Conservation (phyloP, 2,888 invertebrate species). For the Athetis lepigone region DNA sequence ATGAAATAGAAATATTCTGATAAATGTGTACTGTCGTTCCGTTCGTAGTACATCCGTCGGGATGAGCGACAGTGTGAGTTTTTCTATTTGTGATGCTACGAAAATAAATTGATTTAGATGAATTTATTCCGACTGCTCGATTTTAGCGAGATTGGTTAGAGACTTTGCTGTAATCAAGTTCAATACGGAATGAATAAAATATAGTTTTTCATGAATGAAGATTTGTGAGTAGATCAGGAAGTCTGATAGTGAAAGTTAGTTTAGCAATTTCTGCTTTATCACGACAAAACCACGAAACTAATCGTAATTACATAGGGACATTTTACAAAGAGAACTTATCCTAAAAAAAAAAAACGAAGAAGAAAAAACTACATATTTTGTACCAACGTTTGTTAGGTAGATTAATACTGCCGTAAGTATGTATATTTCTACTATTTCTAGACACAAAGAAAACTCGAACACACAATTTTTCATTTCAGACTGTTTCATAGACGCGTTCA, state of each 20-base stretch:
- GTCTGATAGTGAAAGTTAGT: background rate
- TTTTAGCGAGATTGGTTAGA: conserved; percentile 19
- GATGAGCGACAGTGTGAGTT: conserved; percentile 28
- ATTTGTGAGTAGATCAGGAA: background rate
- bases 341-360: too few species aligned
- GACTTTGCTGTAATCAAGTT: conserved; percentile 15
- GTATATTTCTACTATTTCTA: background rate
- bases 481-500: background rate
- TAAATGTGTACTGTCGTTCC: conserved; percentile 33
- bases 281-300: background rate
- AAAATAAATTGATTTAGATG: conserved; percentile 48
- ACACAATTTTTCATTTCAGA: background rate
- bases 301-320: background rate
- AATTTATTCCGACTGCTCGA: conserved; percentile 41
- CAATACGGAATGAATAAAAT: background rate
- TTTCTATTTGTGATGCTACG: conserved; percentile 41
- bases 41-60: conserved; percentile 33
- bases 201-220: background rate
- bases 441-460: conserved; percentile 1
- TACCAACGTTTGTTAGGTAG: background rate
- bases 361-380: too few species aligned
- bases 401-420: too few species aligned
- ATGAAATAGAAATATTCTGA: conserved; percentile 47
- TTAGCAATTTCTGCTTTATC: background rate
- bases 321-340: background rate